Evolutionary conservation across 2,888 invertebrate genomes (phyloP), one percentile per base, ranked within the genome.

Genomic region (Ichneumon xanthorius): DNA sequence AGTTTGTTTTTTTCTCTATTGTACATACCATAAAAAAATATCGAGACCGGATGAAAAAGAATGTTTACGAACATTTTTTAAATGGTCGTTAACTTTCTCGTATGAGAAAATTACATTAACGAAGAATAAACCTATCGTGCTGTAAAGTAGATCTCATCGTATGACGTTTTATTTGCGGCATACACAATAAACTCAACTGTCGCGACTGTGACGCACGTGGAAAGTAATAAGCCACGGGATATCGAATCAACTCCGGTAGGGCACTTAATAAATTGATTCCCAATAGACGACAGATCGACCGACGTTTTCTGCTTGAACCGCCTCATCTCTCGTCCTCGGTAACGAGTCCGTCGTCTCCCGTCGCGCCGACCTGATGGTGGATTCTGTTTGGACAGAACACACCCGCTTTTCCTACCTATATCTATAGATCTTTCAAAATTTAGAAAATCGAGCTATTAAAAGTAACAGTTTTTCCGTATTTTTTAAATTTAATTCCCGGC

Each of bases 231-330:
- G 87, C 86, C 88, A 85, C 67, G 84, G 81, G 63, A 86, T 87
- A 87, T 88, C 86, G 80, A 76, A 86, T 85, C 84, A 87, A 87
- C 87, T 33, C 88, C 83, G 86, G 88, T 86, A 81, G 82, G 79
- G 85, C 90, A 89, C 88, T 91, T 89, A 88, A 89, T 88, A 89
- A 91, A 92, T 92, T 92, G 90, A 91, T 89, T 88, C 88, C 88
- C 89, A 88, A 89, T 75, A 78, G 53, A 82, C 73, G 26, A 73
- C 78, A 53, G 65, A 67, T 70, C 58, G 68, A 58, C 5, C 70
- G 53, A 70, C 48, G 37, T 48, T 48, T 48, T 16, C 45, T 16
- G 45, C 61, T 70, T 45, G 45, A 48, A 16, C 78, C 33, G 11
- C 33, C 14, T 30, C 33, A 50, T n/a, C 50, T 48, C n/a, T 53